These are phyloP conservation scores for Triplophysa bombifrons DNA, from an alignment of 2,797 vertebrate genomes.

Conservation along the genomic window DNA sequence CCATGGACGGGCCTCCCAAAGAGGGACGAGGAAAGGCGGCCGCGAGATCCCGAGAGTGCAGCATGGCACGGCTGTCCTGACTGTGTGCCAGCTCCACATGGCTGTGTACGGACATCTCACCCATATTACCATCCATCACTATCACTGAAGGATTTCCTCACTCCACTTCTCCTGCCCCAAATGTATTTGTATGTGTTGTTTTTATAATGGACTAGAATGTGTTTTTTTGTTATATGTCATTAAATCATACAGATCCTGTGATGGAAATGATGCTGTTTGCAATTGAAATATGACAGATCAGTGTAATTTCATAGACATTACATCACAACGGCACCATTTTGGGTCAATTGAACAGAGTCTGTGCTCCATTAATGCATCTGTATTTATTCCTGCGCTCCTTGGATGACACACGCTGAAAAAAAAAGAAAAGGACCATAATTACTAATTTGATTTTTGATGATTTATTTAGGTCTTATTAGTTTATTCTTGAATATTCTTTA, in stretches of 20 bases:
- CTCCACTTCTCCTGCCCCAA: slow-evolving; percentile 1
- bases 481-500: slow-evolving; percentile 7
- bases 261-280: slow-evolving; percentile 10
- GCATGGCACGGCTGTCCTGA: slow-evolving; percentile 78
- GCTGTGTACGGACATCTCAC: slow-evolving; percentile 82
- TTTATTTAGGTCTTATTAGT: slow-evolving; percentile 13
- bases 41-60: slow-evolving; percentile 79
- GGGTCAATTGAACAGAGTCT: slow-evolving; percentile 26
- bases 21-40: slow-evolving; percentile 81
- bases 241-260: slow-evolving; percentile 13
- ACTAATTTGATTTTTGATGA: slow-evolving; percentile 53
- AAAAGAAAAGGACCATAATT: slow-evolving; percentile 46
- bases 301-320: slow-evolving; percentile 35
- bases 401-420: slow-evolving; percentile 47
- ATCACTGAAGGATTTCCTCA: slow-evolving; percentile 5
- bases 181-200: slow-evolving; percentile 47
- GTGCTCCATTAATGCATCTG: slow-evolving; percentile 49
- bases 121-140: slow-evolving; percentile 77
- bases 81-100: slow-evolving; percentile 78
- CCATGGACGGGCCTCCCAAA: slow-evolving; percentile 77
- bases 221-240: slow-evolving; percentile 5
- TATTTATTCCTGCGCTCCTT: slow-evolving; percentile 27
- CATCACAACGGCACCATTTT: slow-evolving; percentile 41
- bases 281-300: slow-evolving; percentile 23
- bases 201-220: slow-evolving; percentile 15